A percentile compares a stretch with the other conserved stretches of the same genome.
phyloP scores from a whole-genome alignment of 2,888 invertebrate species.

The Dilophus febrilis region DNA sequence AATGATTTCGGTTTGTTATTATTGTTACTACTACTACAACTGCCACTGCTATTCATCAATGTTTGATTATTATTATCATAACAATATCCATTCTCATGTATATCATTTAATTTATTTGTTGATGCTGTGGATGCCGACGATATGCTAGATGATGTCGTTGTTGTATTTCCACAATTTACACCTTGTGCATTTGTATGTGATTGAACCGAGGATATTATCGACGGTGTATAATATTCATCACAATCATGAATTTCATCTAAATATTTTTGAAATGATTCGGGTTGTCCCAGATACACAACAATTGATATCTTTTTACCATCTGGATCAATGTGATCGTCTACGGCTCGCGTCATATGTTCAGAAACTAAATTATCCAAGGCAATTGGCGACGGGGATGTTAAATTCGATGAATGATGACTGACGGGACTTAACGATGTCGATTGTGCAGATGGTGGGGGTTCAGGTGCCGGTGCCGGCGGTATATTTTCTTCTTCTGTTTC shows the following conservation, averaged over 20 bases:
- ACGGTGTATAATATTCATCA: conserved; percentile 38
- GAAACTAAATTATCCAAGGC: conserved; percentile 24
- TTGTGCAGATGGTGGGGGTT: conserved; percentile 27
- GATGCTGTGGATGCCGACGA: background rate
- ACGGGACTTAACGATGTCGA: conserved; percentile 26
- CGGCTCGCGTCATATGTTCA: conserved; percentile 27
- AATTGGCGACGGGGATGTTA: conserved; percentile 30
- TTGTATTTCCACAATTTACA: conserved; percentile 7
- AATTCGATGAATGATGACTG: conserved; percentile 25
- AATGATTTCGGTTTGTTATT: conserved; percentile 35
- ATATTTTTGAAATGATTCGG: conserved; percentile 56
- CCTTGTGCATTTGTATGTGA: conserved; percentile 33
- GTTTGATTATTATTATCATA: too few relatives aligned
- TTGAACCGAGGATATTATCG: conserved; percentile 28
- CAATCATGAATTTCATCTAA: conserved; percentile 47
- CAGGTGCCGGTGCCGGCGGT: conserved; percentile 26
- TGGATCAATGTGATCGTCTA: conserved; percentile 45
- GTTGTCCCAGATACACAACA: conserved; percentile 72
- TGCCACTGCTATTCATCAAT: conserved; percentile 15
- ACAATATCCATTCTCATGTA: conserved; percentile 12
- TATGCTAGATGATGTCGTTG: background rate
- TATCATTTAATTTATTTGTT: conserved; percentile 5
- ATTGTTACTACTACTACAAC: conserved; percentile 27
- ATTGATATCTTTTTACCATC: conserved; percentile 80
- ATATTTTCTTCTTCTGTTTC: conserved; percentile 29